Conservation (phyloP, 2,113 vertebrate genomes). For the Sterna hirundo region DNA sequence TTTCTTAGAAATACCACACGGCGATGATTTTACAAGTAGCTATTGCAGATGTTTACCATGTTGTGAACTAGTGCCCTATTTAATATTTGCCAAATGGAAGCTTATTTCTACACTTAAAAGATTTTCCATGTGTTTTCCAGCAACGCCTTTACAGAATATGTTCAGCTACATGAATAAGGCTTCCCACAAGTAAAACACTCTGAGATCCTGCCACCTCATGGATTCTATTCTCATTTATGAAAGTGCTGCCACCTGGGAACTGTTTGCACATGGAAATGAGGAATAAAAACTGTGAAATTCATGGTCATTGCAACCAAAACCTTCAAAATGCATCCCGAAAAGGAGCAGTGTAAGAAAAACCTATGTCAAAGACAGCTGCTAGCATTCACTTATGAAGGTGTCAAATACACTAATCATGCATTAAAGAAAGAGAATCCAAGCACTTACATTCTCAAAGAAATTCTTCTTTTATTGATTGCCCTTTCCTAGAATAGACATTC, state of each 20-base stretch:
- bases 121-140: not conserved
- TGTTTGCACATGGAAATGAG: not conserved
- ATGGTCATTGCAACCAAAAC: not conserved
- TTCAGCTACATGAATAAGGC: not conserved
- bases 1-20: not conserved
- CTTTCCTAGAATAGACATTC: not conserved
- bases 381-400: not conserved
- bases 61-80: not conserved
- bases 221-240: not conserved
- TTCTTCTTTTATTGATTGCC: not conserved
- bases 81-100: not conserved
- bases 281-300: not conserved
- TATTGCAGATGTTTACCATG: not conserved
- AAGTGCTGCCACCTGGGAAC: not conserved
- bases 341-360: not conserved
- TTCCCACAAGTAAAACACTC: not conserved
- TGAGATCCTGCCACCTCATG: not conserved
- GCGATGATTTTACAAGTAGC: not conserved
- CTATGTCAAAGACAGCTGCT: not conserved
- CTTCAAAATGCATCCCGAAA: not conserved
- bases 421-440: not conserved
- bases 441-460: not conserved
- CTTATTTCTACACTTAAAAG: not conserved
- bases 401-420: not conserved
- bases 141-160: not conserved